A percentile compares a stretch with the other conserved stretches of the same genome.
These are phyloP conservation scores for Drosophila sp. DNA, from an alignment of 1,140 invertebrate genomes.

Conservation along the genomic window DNA sequence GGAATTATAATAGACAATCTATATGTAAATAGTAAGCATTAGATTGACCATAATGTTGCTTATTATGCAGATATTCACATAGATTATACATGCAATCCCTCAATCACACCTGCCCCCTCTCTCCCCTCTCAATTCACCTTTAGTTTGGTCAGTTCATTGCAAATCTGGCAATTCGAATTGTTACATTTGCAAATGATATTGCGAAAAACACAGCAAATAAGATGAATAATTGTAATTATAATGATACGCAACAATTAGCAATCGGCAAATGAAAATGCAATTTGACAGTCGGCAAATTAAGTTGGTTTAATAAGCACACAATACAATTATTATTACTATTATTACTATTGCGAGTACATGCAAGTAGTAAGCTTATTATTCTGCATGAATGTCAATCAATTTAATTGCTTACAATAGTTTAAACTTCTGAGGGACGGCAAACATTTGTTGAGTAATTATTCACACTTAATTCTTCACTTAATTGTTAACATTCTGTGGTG, in stretches of 20 bases:
- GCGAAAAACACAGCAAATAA: slow-evolving; percentile 14
- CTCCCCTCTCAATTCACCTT: not conserved
- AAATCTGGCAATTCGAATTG: slow-evolving; percentile 31
- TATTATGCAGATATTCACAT: slow-evolving; percentile 45
- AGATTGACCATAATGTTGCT: slow-evolving; percentile 46
- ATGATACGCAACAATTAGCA: not conserved
- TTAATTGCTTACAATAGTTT: too few relatives aligned
- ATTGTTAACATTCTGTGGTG: too few relatives aligned
- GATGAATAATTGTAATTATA: slow-evolving; percentile 9
- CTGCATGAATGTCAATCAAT: too few relatives aligned
- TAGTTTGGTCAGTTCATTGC: slow-evolving; percentile 4
- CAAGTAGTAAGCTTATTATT: too few relatives aligned
- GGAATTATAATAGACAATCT: slow-evolving; percentile 55
- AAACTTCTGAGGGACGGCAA: too few relatives aligned
- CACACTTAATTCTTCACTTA: too few relatives aligned
- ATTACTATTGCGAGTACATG: too few relatives aligned
- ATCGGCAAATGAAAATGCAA: slow-evolving; percentile 4
- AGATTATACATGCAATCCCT: slow-evolving; percentile 6
- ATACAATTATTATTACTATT: too few relatives aligned
- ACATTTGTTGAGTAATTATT: too few relatives aligned
- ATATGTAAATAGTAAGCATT: slow-evolving; percentile 47
- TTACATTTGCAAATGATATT: slow-evolving; percentile 31
- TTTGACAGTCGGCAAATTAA: not conserved
- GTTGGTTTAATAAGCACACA: too few relatives aligned
- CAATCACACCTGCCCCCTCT: not conserved